Evolutionary conservation across 2,797 vertebrate species (phyloP), one percentile per base, ranked within the genome.

Genomic region (Chaetophractus vellerosus): DNA sequence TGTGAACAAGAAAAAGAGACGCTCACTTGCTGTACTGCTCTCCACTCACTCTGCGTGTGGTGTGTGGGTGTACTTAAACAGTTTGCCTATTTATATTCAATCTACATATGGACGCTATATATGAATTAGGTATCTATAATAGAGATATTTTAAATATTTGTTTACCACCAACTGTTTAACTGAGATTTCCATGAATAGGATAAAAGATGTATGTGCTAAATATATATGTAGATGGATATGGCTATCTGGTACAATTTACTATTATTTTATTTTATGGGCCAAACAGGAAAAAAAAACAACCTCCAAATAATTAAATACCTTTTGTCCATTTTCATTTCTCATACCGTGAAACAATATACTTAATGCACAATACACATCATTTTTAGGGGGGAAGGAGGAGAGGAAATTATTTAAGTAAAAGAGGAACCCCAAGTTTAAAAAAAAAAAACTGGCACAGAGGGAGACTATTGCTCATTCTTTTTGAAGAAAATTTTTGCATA

Each of bases 401-500:
- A 97, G 95, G 91, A 95, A 97, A 97, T 97, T 96, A 95, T 95
- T 21, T 38, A 91, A 90, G 85, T 76, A 95, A 96, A 98, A 79
- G 59, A 83, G 87, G 96, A 97, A 95, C 16, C n/a, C 41, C 31
- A 81, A 90, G 36, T 85, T 80, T 48, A 16, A 48, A 92, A 93
- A 98, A 97, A 48, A 92, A 93, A 98, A 97, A 96, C 84, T 75
- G 82, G 88, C 95, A 97, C 91, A 97, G 96, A 87, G 88, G 91
- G 93, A 97, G 98, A 98, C 97, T 96, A 96, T 31, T 96, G 93
- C 81, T 97, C 8, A 87, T 96, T 97, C 95, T 97, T 95, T 98
- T 97, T 96, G 94, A 97, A 97, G 96, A 98, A 98, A 98, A 98
- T 98, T 98, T 98, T 98, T 98, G 89, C 94, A 96, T 98, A 97